These are phyloP conservation scores for Lateolabrax maculatus DNA, from an alignment of 2,797 vertebrate genomes.

Conservation along the genomic window DNA sequence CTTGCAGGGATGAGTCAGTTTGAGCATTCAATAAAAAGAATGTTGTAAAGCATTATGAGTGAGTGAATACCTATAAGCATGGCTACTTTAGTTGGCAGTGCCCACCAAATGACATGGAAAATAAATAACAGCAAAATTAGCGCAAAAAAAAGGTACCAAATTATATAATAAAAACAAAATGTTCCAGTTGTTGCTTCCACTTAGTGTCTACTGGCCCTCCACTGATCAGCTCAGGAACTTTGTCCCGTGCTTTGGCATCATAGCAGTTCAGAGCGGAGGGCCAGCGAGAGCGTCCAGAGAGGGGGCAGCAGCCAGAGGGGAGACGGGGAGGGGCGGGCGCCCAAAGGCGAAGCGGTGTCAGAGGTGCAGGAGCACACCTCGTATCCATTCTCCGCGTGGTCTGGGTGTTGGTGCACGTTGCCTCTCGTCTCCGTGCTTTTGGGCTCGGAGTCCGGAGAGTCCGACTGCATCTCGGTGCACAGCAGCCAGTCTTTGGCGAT, in stretches of 20 bases:
- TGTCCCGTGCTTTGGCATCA: constrained; percentile 69
- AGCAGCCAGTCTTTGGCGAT: constrained; percentile 94
- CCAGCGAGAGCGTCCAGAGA: constrained; percentile 76
- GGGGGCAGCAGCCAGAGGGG: constrained; percentile 74
- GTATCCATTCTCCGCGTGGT: constrained; percentile 90
- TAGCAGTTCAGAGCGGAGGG: constrained; percentile 58
- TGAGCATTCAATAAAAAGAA: constrained; percentile 33
- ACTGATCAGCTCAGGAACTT: constrained; percentile 20
- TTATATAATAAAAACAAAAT: constrained; percentile 47
- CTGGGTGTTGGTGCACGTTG: constrained; percentile 84
- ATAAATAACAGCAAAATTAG: constrained; percentile 73
- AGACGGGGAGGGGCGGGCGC: constrained; percentile 49
- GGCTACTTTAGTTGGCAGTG: constrained; percentile 19
- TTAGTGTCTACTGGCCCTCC: constrained; percentile 46
- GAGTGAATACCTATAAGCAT: constrained; percentile 19
- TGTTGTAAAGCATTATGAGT: constrained; percentile 30
- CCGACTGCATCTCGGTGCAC: constrained; percentile 89
- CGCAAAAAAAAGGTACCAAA: constrained; percentile 46
- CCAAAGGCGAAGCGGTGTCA: constrained; percentile 68
- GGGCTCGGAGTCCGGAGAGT: constrained; percentile 80
- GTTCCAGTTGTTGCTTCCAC: constrained; percentile 48
- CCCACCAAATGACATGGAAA: constrained; percentile 34
- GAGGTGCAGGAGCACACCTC: constrained; percentile 97
- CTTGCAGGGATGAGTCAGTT: constrained; percentile 18
- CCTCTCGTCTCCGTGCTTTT: constrained; percentile 81